Conservation (phyloP, 2,113 vertebrate genomes). For the Oplegnathus fasciatus region DNA sequence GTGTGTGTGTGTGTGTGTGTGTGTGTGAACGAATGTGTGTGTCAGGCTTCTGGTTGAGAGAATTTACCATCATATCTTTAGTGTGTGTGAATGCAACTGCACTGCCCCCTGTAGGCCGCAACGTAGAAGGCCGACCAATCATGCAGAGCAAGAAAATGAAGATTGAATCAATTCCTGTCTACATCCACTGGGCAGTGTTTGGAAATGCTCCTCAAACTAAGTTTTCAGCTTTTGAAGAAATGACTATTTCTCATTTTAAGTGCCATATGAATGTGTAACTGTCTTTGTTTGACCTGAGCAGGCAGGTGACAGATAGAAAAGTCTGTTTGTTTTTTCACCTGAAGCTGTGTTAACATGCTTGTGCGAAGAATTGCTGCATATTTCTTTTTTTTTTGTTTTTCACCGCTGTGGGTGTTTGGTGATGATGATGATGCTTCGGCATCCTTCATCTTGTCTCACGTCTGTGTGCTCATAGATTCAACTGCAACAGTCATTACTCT, state of each 20-base stretch:
- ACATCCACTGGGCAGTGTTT: constrained; percentile 8
- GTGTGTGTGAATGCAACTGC: constrained; percentile 36
- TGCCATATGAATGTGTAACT: constrained; percentile 69
- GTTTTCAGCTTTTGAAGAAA: constrained; percentile 12
- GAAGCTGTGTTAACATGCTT: constrained; percentile 21
- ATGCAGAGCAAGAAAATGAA: constrained; percentile 4
- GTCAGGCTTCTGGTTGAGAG: constrained; percentile 5
- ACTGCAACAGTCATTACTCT: constrained; percentile 10
- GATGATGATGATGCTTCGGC: constrained; percentile 16
- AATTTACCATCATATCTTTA: constrained; percentile 7
- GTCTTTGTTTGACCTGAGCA: constrained; percentile 25
- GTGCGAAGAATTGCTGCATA: constrained; percentile 37
- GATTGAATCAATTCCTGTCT: background rate
- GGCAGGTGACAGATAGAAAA: background rate
- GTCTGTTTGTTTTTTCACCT: background rate
- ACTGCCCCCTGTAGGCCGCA: constrained; percentile 71
- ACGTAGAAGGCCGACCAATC: constrained; percentile 28
- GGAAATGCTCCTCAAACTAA: constrained; percentile 1
- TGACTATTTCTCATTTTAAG: constrained; percentile 40
- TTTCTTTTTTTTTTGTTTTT: background rate
- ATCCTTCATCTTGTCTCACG: background rate
- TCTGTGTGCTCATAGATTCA: constrained; percentile 12
- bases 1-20: constrained; percentile 15
- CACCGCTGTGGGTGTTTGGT: constrained; percentile 4
- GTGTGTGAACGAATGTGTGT: constrained; percentile 9